A percentile compares a stretch with the other conserved stretches of the same genome.
These are phyloP conservation scores for Diorhabda elongata DNA, from an alignment of 1,140 invertebrate genomes.

Conservation along the genomic window DNA sequence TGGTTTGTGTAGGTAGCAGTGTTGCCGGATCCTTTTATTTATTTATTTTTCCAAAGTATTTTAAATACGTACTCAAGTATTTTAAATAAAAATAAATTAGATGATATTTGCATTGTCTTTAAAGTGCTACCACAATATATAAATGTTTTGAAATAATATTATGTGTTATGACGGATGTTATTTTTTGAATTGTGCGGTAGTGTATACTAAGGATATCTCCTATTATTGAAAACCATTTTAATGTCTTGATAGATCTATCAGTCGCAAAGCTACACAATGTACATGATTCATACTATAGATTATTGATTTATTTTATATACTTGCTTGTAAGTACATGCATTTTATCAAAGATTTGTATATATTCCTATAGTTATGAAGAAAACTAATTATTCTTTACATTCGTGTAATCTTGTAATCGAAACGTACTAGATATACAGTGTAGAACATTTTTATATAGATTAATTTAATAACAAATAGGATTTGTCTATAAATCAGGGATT, in stretches of 20 bases:
- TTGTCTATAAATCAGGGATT: constrained; percentile 1
- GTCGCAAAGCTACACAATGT: constrained; percentile 46
- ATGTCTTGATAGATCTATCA: constrained; percentile 26
- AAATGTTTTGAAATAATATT: too few species aligned
- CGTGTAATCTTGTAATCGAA: constrained; percentile 28
- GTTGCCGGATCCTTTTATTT: too few species aligned
- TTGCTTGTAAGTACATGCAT: constrained; percentile 46
- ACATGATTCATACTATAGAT: constrained; percentile 46
- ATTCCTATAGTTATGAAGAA: constrained; percentile 25
- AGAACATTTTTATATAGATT: constrained; percentile 1
- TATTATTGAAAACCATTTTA: background rate
- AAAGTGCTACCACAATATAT: too few species aligned
- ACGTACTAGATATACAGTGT: background rate
- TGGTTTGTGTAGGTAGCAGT: too few species aligned
- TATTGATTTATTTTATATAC: constrained; percentile 49
- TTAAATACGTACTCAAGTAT: too few species aligned
- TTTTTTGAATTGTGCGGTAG: too few species aligned
- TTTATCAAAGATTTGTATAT: constrained; percentile 43
- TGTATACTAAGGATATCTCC: background rate
- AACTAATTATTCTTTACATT: constrained; percentile 29
- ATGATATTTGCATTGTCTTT: too few species aligned
- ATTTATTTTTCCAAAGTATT: too few species aligned
- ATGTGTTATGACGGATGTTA: too few species aligned
- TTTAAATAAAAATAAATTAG: too few species aligned
- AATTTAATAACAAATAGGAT: background rate